Percentiles rank a stretch among this genome's conserved stretches.
Evolutionary conservation across 2,113 vertebrate genomes (phyloP).

Genomic region (Festucalex cinctus): DNA sequence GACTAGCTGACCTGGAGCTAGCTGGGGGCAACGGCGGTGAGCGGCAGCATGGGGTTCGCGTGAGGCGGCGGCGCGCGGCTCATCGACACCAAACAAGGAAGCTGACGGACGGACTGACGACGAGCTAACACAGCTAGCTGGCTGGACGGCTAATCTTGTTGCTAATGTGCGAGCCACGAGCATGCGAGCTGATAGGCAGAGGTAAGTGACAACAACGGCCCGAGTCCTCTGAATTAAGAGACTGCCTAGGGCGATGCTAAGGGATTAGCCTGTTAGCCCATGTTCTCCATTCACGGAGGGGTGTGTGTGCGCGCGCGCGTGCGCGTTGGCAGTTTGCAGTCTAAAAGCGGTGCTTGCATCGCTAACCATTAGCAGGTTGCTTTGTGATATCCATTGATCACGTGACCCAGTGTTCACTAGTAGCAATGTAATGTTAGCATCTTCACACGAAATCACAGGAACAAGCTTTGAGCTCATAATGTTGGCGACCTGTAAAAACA

Average conservation of each 20-base stretch:
- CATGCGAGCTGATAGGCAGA: slow-evolving; percentile 70
- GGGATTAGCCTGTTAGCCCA: slow-evolving; percentile 39
- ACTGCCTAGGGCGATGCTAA: slow-evolving; percentile 10
- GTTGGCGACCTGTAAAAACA: neutral
- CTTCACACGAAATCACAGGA: neutral
- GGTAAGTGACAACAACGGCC: slow-evolving; percentile 53
- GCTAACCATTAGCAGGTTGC: neutral
- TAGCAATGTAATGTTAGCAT: neutral
- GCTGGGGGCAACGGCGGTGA: slow-evolving; percentile 29
- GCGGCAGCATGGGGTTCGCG: slow-evolving; percentile 32
- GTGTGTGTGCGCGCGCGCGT: neutral
- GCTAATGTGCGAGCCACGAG: slow-evolving; percentile 74
- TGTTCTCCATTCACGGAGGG: neutral
- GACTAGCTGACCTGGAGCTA: slow-evolving; percentile 1
- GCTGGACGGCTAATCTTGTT: slow-evolving; percentile 55
- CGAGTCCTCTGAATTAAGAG: too few species aligned
- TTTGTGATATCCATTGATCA: neutral
- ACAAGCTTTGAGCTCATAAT: neutral
- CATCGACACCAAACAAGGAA: slow-evolving; percentile 65
- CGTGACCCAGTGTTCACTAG: neutral
- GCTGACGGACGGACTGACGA: slow-evolving; percentile 46
- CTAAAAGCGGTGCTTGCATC: neutral
- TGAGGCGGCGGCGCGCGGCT: slow-evolving; percentile 21
- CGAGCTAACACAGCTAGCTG: slow-evolving; percentile 45
- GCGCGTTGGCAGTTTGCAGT: neutral